Conservation (phyloP, 2,113 vertebrate genomes). For the Labrus mixtus region DNA sequence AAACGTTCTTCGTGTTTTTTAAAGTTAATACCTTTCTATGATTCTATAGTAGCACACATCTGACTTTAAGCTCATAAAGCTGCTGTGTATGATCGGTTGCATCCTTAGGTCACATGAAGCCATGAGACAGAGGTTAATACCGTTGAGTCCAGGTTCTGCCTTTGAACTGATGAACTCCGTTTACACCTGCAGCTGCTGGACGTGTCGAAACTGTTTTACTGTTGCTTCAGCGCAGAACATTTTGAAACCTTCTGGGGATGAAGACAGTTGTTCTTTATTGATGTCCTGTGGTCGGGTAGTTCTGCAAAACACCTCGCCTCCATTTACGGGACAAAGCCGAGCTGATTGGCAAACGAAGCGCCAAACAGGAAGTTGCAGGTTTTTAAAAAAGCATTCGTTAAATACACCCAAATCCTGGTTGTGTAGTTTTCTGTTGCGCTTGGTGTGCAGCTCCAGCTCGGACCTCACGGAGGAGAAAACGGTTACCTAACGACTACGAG, state of each 20-base stretch:
- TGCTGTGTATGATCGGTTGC: no score
- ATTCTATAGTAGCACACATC: no score
- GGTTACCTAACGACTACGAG: conserved; percentile 42
- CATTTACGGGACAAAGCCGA: conserved; percentile 55
- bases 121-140: neutral
- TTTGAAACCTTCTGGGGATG: conserved; percentile 58
- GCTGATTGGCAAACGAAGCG: conserved; percentile 37
- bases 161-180: neutral
- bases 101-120: neutral
- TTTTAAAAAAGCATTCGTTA: conserved; percentile 34
- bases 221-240: conserved; percentile 66
- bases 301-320: conserved; percentile 67
- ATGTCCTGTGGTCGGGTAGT: conserved; percentile 69
- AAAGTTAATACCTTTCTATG: no score
- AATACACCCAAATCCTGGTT: neutral
- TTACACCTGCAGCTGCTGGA: conserved; percentile 30
- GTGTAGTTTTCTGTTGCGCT: neutral
- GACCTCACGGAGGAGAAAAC: neutral
- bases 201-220: conserved; percentile 47
- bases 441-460: neutral
- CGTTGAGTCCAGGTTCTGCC: neutral
- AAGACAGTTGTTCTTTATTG: conserved; percentile 56
- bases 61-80: no score
- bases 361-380: conserved; percentile 58
- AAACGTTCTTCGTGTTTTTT: no score